Percentiles rank a stretch among this genome's conserved stretches.
Conservation (phyloP, 2,113 vertebrate genomes). For the Menidia beryllina region DNA sequence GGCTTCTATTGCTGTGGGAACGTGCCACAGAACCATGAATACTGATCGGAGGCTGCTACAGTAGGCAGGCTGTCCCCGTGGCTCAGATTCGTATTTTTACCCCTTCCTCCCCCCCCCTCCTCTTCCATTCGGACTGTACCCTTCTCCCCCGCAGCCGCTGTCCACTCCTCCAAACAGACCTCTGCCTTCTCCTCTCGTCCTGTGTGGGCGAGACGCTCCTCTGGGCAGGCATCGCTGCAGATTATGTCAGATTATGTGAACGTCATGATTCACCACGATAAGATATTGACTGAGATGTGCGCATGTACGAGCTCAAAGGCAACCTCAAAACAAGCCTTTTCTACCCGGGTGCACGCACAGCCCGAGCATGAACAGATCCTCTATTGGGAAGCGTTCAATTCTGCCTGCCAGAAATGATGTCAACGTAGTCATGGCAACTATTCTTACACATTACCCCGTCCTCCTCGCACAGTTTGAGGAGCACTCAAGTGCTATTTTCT, state of each 20-base stretch:
- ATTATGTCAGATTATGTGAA: constrained; percentile 50
- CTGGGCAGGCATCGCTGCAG: constrained; percentile 16
- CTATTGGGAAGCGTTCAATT: constrained; percentile 84
- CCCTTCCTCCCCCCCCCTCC: not conserved
- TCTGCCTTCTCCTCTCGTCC: constrained; percentile 25
- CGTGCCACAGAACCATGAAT: constrained; percentile 72
- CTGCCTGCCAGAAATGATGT: constrained; percentile 86
- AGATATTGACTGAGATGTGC: constrained; percentile 29
- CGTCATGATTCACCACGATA: constrained; percentile 24
- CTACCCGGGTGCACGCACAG: constrained; percentile 25
- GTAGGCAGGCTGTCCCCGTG: constrained; percentile 56
- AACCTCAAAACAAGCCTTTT: constrained; percentile 13
- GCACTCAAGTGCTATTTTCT: constrained; percentile 80
- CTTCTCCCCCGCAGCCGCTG: constrained; percentile 38
- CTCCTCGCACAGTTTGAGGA: constrained; percentile 77
- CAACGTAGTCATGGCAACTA: constrained; percentile 91
- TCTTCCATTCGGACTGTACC: constrained; percentile 55
- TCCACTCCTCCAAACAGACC: constrained; percentile 41
- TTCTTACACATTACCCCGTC: constrained; percentile 83
- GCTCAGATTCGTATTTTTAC: constrained; percentile 72
- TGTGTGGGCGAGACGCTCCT: constrained; percentile 39
- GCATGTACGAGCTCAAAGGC: not conserved
- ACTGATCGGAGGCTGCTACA: constrained; percentile 66
- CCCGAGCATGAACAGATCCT: constrained; percentile 43
- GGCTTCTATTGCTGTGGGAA: constrained; percentile 53